Conservation (phyloP, 2,113 vertebrate genomes). For the Laterallus jamaicensis region DNA sequence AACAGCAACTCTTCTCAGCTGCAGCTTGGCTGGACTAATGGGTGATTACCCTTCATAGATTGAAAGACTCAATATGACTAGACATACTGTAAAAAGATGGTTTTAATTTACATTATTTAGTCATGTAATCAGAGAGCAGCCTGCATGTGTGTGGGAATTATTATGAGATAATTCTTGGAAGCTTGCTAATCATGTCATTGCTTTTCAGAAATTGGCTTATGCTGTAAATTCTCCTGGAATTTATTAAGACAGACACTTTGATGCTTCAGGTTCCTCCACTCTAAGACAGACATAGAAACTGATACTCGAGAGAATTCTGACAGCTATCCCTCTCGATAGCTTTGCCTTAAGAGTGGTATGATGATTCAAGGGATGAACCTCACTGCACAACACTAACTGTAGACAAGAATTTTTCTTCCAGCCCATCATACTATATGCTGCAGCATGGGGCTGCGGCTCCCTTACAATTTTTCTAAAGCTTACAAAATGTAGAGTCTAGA, state of each 20-base stretch:
- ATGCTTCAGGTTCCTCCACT: neutral
- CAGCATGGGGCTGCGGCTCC: neutral
- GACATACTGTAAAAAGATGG: neutral
- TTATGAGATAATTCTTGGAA: slow-evolving; percentile 51
- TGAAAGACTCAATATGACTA: neutral
- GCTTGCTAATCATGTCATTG: slow-evolving; percentile 25
- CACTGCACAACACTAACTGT: neutral
- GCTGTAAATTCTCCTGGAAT: slow-evolving; percentile 8
- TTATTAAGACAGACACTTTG: slow-evolving; percentile 13
- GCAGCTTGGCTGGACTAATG: neutral
- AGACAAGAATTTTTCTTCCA: neutral
- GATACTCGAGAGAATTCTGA: neutral
- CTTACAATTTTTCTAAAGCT: neutral
- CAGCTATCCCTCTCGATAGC: neutral
- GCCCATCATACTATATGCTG: neutral
- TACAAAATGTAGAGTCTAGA: neutral
- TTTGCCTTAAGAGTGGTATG: neutral
- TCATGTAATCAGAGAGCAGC: slow-evolving; percentile 13
- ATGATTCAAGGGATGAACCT: neutral
- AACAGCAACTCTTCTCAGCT: neutral
- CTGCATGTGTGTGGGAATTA: slow-evolving; percentile 10
- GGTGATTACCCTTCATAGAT: neutral
- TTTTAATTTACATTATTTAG: slow-evolving; percentile 25
- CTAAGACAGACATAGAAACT: neutral
- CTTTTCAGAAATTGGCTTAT: neutral